A percentile compares a stretch with the other conserved stretches of the same genome.
Conservation (phyloP, 2,888 invertebrate species). For the Apamea epomidion region DNA sequence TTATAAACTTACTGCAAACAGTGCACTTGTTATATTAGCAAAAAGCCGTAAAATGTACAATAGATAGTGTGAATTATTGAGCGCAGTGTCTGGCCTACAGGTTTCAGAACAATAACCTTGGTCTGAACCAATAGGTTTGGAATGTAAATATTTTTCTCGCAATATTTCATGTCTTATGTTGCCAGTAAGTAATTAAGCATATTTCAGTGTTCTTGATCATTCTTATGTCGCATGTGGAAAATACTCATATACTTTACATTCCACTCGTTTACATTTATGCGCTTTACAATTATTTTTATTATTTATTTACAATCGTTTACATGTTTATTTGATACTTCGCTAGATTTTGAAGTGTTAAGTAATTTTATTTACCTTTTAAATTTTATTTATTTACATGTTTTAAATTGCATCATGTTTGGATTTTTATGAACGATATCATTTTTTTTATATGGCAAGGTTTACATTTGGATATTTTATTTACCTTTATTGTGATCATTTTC, state of each 20-base stretch:
- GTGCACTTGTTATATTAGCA: conserved; percentile 46
- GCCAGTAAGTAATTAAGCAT: conserved; percentile 48
- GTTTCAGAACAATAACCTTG: conserved; percentile 18
- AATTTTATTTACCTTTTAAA: conserved; percentile 50
- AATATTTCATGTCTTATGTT: conserved; percentile 48
- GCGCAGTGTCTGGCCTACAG: background rate
- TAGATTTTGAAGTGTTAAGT: conserved; percentile 49
- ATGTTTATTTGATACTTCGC: conserved; percentile 55
- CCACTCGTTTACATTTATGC: conserved; percentile 58
- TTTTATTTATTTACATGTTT: conserved; percentile 49
- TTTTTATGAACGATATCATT: background rate
- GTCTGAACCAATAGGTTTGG: conserved; percentile 13
- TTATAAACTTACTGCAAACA: conserved; percentile 18
- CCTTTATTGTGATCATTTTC: conserved; percentile 10
- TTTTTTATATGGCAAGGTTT: background rate
- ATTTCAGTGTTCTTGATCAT: conserved; percentile 41
- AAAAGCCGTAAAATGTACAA: conserved; percentile 1
- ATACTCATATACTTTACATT: conserved; percentile 65
- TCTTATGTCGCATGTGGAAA: conserved; percentile 55
- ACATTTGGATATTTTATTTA: conserved; percentile 6
- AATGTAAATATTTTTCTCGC: conserved; percentile 56
- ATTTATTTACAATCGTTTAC: conserved; percentile 55
- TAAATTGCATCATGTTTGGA: conserved; percentile 7
- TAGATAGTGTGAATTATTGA: conserved; percentile 9
- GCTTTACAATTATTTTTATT: conserved; percentile 47